phyloP scores from a whole-genome alignment of 2,797 vertebrate genomes.

The Sebastes taczanowskii region DNA sequence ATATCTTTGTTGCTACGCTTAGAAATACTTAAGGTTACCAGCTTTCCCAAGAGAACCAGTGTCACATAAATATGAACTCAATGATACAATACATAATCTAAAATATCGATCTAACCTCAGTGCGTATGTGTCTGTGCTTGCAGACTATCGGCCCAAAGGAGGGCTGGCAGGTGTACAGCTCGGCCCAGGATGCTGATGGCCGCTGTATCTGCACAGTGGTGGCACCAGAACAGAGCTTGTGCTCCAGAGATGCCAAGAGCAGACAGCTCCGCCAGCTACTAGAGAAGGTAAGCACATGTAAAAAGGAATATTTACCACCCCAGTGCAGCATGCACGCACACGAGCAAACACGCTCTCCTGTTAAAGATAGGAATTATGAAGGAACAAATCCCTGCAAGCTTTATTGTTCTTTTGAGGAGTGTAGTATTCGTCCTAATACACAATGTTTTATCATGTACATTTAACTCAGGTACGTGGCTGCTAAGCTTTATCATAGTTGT shows the following conservation, averaged over 20 bases:
- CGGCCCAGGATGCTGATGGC: slow-evolving; percentile 95
- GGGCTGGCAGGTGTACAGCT: slow-evolving; percentile 99
- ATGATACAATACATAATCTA: neutral
- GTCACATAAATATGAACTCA: neutral
- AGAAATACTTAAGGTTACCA: neutral
- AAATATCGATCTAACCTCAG: neutral
- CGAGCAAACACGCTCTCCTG: neutral
- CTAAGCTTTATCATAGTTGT: neutral
- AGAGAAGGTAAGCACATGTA: slow-evolving; percentile 89
- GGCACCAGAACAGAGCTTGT: slow-evolving; percentile 96
- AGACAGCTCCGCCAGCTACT: slow-evolving; percentile 94
- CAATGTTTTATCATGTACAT: slow-evolving; percentile 1
- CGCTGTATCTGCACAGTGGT: slow-evolving; percentile 98
- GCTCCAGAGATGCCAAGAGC: slow-evolving; percentile 97
- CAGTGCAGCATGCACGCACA: slow-evolving; percentile 30
- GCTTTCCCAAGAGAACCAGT: neutral
- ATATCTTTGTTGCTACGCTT: neutral
- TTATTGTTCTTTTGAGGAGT: neutral
- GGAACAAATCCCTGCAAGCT: neutral
- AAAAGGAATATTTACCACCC: neutral
- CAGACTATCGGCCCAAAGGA: slow-evolving; percentile 97
- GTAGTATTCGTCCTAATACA: neutral
- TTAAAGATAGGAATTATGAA: neutral
- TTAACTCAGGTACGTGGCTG: neutral
- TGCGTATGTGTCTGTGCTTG: slow-evolving; percentile 25